Evolutionary conservation across 2,888 invertebrate species (phyloP).

Genomic region (Callyntrura guangdongensis): DNA sequence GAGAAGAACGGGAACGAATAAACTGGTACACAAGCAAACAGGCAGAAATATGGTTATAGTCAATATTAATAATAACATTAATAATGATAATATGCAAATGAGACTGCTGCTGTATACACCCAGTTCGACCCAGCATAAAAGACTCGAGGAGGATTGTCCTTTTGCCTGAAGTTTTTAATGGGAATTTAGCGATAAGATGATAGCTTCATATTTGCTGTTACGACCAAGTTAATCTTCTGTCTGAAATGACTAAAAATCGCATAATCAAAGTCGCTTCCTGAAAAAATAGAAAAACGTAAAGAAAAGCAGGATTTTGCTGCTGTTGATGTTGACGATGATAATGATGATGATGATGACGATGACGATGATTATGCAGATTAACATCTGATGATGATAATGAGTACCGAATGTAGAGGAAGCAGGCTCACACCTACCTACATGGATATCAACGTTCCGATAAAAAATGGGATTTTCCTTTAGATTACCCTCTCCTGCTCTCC

Average conservation of each 20-base stretch:
- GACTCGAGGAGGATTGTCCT: neutral
- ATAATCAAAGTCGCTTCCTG: no score
- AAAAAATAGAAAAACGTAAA: no score
- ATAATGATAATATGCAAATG: constrained; percentile 17
- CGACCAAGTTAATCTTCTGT: no score
- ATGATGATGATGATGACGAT: neutral
- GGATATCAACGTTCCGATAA: neutral
- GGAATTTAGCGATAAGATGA: no score
- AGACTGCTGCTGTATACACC: neutral
- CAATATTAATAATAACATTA: no score
- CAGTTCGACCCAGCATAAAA: neutral
- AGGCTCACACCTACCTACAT: neutral
- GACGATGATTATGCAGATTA: constrained; percentile 60
- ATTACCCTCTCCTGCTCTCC: neutral
- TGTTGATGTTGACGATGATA: neutral
- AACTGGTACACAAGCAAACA: no score
- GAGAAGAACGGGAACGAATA: neutral
- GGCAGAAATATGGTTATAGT: no score
- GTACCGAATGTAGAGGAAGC: neutral
- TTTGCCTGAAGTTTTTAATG: neutral
- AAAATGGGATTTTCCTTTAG: constrained; percentile 27
- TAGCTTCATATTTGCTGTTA: no score
- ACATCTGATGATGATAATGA: constrained; percentile 12
- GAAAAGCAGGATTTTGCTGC: no score
- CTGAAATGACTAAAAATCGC: no score